Percentiles rank a stretch among this genome's conserved stretches.
Evolutionary conservation across 1,140 invertebrate genomes (phyloP).

Genomic region (Bicyclus anynana): DNA sequence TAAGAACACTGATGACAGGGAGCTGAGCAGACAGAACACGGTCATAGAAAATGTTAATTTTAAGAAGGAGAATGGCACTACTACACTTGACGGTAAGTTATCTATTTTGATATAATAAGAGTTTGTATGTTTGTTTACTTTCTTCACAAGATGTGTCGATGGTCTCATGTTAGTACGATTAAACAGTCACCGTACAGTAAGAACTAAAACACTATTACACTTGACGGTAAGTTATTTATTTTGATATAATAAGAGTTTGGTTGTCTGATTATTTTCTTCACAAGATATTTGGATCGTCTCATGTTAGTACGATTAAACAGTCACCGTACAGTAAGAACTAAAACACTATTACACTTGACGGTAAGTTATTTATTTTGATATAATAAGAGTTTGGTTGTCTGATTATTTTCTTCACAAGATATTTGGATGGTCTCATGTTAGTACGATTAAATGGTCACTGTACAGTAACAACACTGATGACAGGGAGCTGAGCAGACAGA

Average conservation of each 20-base stretch:
- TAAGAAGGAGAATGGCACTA: constrained; percentile 67
- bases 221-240: constrained; percentile 65
- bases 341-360: constrained; percentile 59
- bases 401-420: too few species aligned
- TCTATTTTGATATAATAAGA: too few species aligned
- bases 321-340: constrained; percentile 81
- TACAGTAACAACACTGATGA: constrained; percentile 77
- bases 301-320: constrained; percentile 83
- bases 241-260: too few species aligned
- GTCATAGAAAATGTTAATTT: constrained; percentile 73
- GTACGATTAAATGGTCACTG: constrained; percentile 83
- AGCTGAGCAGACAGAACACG: constrained; percentile 71
- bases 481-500: constrained; percentile 66
- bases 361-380: too few species aligned
- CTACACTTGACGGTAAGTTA: constrained; percentile 63
- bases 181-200: constrained; percentile 82
- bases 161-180: constrained; percentile 84
- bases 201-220: constrained; percentile 65
- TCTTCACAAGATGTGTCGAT: too few species aligned
- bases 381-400: too few species aligned
- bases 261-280: too few species aligned
- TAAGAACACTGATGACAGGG: constrained; percentile 68
- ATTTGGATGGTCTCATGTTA: too few species aligned
- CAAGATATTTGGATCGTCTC: too few species aligned
- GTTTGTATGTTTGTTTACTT: too few species aligned